Conservation (phyloP, 2,797 vertebrate species). For the Taeniopygia guttata region DNA sequence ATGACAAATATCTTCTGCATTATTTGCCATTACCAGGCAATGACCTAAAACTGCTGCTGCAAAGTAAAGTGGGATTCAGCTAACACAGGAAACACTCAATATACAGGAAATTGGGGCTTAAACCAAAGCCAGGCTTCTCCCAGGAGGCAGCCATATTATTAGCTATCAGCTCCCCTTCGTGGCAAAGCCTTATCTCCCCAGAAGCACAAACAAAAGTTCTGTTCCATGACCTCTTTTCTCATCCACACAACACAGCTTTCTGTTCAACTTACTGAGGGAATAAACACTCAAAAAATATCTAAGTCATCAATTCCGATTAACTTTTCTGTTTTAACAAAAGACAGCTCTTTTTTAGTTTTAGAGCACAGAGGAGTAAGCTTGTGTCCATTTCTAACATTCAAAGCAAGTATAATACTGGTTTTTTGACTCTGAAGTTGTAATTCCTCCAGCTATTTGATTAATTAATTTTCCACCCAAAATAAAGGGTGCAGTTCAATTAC, state of each 20-base stretch:
- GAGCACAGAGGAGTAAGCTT: neutral
- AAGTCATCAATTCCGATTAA: neutral
- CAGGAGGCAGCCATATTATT: neutral
- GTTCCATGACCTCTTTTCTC: neutral
- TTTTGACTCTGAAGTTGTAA: neutral
- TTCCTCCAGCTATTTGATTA: neutral
- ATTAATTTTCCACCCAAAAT: neutral
- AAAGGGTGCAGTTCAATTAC: neutral
- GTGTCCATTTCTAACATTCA: neutral
- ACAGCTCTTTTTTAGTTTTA: neutral
- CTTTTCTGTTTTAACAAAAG: neutral
- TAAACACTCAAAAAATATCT: neutral
- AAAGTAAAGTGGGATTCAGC: neutral
- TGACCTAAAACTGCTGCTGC: neutral
- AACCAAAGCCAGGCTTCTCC: neutral
- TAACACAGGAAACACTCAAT: neutral
- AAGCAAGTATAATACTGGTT: neutral
- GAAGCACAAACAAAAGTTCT: neutral
- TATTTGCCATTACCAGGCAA: neutral
- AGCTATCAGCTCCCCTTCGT: fast-evolving
- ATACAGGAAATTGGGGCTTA: neutral
- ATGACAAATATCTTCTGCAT: neutral
- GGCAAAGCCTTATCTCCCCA: neutral
- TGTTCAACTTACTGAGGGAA: neutral
- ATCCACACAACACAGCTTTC: neutral